Percentiles rank a stretch among this genome's conserved stretches.
Conservation (phyloP, 2,888 invertebrate genomes). For the Ceramica pisi region DNA sequence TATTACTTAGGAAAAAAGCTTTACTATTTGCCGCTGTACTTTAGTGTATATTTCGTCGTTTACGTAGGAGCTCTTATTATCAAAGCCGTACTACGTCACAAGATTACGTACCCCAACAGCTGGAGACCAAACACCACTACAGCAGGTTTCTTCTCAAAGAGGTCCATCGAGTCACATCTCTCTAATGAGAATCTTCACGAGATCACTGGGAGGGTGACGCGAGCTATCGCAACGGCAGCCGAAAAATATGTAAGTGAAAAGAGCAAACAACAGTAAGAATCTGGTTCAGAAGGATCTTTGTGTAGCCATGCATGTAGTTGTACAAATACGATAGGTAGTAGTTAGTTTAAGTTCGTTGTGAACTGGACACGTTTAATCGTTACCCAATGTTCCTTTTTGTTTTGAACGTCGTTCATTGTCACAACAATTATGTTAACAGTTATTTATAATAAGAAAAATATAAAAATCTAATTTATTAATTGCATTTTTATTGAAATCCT, state of each 20-base stretch:
- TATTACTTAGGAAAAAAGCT: conserved; percentile 94
- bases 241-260: conserved; percentile 81
- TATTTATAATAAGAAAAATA: conserved; percentile 31
- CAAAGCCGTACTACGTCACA: conserved; percentile 94
- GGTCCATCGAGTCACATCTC: conserved; percentile 84
- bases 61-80: conserved; percentile 94
- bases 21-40: conserved; percentile 94
- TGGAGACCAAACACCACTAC: conserved; percentile 85
- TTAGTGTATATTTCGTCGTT: conserved; percentile 93
- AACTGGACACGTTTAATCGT: conserved; percentile 86
- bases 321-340: conserved; percentile 24
- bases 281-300: conserved; percentile 4
- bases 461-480: not conserved
- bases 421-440: conserved; percentile 74
- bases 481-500: conserved; percentile 25
- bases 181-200: conserved; percentile 88
- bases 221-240: conserved; percentile 83
- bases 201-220: conserved; percentile 86
- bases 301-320: conserved; percentile 3
- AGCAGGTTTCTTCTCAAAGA: conserved; percentile 84
- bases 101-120: conserved; percentile 92
- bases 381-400: conserved; percentile 43
- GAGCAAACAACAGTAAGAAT: conserved; percentile 47
- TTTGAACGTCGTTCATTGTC: conserved; percentile 86
- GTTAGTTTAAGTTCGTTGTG: conserved; percentile 76